phyloP scores from a whole-genome alignment of 2,888 invertebrate genomes.

The Beris chalybata region DNA sequence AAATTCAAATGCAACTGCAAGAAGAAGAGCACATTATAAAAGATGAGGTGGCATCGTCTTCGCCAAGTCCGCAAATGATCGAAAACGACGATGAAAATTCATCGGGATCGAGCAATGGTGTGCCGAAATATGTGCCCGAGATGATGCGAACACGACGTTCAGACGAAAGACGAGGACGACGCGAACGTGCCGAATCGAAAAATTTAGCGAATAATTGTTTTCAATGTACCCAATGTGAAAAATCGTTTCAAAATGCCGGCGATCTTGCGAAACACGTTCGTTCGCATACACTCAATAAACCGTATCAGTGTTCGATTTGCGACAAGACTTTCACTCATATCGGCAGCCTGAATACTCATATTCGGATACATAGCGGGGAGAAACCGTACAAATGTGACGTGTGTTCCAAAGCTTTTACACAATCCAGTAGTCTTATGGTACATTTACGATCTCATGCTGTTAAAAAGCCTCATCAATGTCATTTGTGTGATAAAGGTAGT shows the following conservation, averaged over 20 bases:
- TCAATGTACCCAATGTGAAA: conserved; percentile 55
- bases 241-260: conserved; percentile 54
- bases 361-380: conserved; percentile 56
- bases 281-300: conserved; percentile 55
- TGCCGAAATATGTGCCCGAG: neutral
- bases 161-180: conserved; percentile 22
- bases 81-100: conserved; percentile 37
- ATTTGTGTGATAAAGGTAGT: conserved; percentile 53
- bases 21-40: conserved; percentile 1
- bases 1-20: neutral
- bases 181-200: conserved; percentile 8
- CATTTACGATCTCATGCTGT: conserved; percentile 54
- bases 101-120: conserved; percentile 33
- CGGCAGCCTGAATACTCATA: conserved; percentile 55
- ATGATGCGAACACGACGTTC: neutral
- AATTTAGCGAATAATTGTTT: conserved; percentile 41
- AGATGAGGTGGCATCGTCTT: conserved; percentile 41
- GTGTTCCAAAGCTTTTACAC: conserved; percentile 56
- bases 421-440: conserved; percentile 56
- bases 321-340: conserved; percentile 56
- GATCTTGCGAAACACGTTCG: conserved; percentile 57
- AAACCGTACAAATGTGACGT: conserved; percentile 55
- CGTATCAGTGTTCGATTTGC: conserved; percentile 56
- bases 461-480: conserved; percentile 54
- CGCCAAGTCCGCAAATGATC: conserved; percentile 22